Conservation (phyloP, 2,797 vertebrate species). For the Chloroceryle amazona region DNA sequence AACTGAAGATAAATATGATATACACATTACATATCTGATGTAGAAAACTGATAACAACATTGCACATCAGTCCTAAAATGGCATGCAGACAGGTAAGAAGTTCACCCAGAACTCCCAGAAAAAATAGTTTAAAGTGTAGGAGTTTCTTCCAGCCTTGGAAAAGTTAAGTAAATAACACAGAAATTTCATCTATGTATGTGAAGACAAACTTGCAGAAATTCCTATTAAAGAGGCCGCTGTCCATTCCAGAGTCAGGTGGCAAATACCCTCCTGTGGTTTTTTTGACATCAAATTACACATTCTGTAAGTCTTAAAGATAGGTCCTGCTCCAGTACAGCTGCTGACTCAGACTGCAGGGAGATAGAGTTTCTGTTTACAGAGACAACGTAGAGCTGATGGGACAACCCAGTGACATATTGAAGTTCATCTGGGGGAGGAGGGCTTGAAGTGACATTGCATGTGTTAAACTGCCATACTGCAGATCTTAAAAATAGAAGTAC, state of each 20-base stretch:
- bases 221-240: neutral
- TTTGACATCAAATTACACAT: conserved; percentile 58
- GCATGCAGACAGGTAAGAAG: neutral
- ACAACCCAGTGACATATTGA: conserved; percentile 64
- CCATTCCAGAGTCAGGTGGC: conserved; percentile 69
- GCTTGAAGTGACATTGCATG: conserved; percentile 31
- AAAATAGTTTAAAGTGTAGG: neutral
- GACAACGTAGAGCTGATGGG: conserved; percentile 46
- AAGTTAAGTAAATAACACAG: neutral
- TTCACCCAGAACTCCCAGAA: neutral
- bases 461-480: conserved; percentile 43
- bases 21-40: neutral
- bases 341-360: conserved; percentile 69
- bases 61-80: neutral
- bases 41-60: neutral
- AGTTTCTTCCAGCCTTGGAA: neutral
- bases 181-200: neutral
- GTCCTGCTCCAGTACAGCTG: conserved; percentile 57
- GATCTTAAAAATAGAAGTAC: conserved; percentile 56
- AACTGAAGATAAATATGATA: neutral
- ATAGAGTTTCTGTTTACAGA: conserved; percentile 71
- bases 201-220: neutral
- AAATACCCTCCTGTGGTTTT: conserved; percentile 29
- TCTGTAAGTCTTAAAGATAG: conserved; percentile 48
- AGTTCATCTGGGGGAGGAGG: conserved; percentile 54